A percentile compares a stretch with the other conserved stretches of the same genome.
Conservation (phyloP, 92 coral and sea anemone species). For the Bergia sp. region DNA sequence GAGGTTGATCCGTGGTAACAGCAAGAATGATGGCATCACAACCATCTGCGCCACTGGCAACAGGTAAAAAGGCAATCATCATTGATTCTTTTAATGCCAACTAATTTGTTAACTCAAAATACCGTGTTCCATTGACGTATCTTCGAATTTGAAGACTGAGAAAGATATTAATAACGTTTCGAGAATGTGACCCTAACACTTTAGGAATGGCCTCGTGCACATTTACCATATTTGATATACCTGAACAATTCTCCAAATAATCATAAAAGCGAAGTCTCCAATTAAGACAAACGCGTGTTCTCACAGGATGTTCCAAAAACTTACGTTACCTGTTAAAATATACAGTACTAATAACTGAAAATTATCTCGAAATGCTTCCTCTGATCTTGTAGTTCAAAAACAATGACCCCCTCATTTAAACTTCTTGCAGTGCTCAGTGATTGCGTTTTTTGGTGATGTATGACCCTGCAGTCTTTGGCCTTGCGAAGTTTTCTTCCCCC, state of each 20-base stretch:
- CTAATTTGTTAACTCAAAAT: too few species aligned
- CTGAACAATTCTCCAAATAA: not conserved
- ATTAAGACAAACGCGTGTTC: too few species aligned
- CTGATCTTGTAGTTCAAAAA: not conserved
- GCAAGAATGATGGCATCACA: conserved; percentile 88
- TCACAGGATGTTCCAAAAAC: not conserved
- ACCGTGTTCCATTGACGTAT: too few species aligned
- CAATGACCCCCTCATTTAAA: too few species aligned
- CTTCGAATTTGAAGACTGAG: too few species aligned
- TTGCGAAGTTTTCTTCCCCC: not conserved
- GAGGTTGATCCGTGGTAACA: conserved; percentile 95
- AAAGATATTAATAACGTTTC: too few species aligned
- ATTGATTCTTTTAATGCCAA: too few species aligned
- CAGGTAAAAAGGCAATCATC: conserved; percentile 56
- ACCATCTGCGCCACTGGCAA: conserved; percentile 79
- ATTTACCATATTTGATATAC: too few species aligned
- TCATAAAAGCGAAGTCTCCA: not conserved
- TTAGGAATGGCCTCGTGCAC: not conserved
- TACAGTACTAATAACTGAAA: too few species aligned
- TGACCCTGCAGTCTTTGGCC: too few species aligned
- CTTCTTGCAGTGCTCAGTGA: not conserved
- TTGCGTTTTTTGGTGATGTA: not conserved
- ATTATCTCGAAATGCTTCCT: not conserved
- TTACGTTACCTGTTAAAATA: too few species aligned
- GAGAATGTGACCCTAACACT: too few species aligned